Conservation (phyloP, 2,797 vertebrate genomes). For the Rhyacichthys aspro region DNA sequence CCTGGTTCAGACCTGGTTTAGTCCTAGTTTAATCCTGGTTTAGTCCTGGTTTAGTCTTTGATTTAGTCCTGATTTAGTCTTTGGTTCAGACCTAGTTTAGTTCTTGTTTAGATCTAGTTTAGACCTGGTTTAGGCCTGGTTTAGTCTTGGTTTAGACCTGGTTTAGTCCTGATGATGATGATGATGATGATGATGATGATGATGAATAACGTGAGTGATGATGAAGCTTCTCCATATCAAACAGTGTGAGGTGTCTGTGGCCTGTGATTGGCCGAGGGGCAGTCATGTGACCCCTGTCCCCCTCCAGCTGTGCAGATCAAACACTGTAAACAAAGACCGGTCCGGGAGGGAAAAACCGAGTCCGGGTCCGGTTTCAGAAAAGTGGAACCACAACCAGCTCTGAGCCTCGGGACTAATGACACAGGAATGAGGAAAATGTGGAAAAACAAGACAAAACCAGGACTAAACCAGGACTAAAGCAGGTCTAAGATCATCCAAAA, state of each 20-base stretch:
- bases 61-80: too few relatives aligned
- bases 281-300: slow-evolving; percentile 1
- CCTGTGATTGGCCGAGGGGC: background rate
- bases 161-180: background rate
- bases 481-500: too few relatives aligned
- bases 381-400: too few relatives aligned
- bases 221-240: slow-evolving; percentile 9
- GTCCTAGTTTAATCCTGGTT: background rate
- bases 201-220: background rate
- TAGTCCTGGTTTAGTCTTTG: background rate
- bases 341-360: background rate
- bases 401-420: background rate
- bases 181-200: too few relatives aligned
- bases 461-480: too few relatives aligned
- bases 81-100: background rate
- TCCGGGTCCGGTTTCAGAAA: too few relatives aligned
- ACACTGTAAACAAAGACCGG: background rate
- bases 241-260: background rate
- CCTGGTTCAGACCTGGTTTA: background rate
- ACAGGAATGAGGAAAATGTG: background rate
- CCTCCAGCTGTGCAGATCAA: slow-evolving; percentile 5
- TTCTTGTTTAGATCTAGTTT: background rate
- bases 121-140: too few relatives aligned
- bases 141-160: background rate
- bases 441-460: too few relatives aligned